These are phyloP conservation scores for Panorpa germanica DNA, from an alignment of 2,888 invertebrate genomes.

Conservation along the genomic window DNA sequence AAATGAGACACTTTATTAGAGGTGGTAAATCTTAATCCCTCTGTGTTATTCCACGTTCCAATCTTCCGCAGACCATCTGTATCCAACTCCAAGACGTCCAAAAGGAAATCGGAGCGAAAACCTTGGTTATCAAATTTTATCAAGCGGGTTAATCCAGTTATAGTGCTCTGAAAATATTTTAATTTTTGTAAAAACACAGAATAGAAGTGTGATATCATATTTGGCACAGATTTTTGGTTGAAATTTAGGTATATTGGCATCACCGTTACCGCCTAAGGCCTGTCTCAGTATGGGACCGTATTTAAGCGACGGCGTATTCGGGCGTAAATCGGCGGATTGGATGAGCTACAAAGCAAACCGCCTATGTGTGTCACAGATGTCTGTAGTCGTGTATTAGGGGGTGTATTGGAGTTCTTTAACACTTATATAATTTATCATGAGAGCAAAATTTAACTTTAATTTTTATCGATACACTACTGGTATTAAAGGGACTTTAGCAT, in stretches of 20 bases:
- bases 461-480: too few species aligned
- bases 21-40: conserved; percentile 32
- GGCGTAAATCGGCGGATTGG: too few species aligned
- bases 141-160: conserved; percentile 51
- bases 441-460: too few species aligned
- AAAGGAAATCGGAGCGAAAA: conserved; percentile 43
- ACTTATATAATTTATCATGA: too few species aligned
- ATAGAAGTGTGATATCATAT: conserved; percentile 1
- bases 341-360: too few species aligned
- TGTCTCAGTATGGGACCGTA: too few species aligned
- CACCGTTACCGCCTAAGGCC: conserved; percentile 21
- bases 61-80: conserved; percentile 42
- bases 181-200: conserved; percentile 2
- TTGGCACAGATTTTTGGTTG: conserved; percentile 6
- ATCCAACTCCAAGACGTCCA: conserved; percentile 47
- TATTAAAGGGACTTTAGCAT: too few species aligned
- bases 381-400: too few species aligned
- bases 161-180: conserved; percentile 32
- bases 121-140: conserved; percentile 67
- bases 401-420: too few species aligned
- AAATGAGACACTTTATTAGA: conserved; percentile 20
- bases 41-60: conserved; percentile 46
- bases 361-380: too few species aligned
- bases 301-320: too few species aligned
- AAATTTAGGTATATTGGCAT: conserved; percentile 3